Percentiles rank a stretch among this genome's conserved stretches.
phyloP scores from a whole-genome alignment of 2,888 invertebrate species.

The Apodemia duryi region DNA sequence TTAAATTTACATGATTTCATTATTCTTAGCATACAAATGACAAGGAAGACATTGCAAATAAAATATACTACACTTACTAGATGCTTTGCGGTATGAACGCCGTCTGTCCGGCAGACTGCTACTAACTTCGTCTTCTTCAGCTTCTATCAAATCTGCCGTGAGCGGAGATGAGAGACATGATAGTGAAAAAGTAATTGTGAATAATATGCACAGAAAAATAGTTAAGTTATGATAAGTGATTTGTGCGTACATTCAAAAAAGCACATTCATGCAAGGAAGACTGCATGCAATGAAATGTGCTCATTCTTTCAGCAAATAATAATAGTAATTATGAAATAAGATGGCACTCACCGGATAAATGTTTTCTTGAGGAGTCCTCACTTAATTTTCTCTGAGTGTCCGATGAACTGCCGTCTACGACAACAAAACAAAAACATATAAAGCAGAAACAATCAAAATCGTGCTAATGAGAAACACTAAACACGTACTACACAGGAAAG shows the following conservation, averaged over 20 bases:
- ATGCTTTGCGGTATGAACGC: constrained; percentile 74
- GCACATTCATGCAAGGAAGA: constrained; percentile 55
- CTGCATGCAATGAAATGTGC: constrained; percentile 46
- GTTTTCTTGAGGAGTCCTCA: constrained; percentile 76
- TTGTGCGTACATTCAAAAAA: constrained; percentile 40
- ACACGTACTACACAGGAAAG: constrained; percentile 25
- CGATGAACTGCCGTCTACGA: constrained; percentile 74
- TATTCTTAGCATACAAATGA: background rate
- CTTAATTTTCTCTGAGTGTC: constrained; percentile 72
- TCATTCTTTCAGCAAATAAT: constrained; percentile 16
- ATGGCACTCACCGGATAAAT: constrained; percentile 70
- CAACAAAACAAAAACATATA: constrained; percentile 72
- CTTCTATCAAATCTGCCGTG: constrained; percentile 78
- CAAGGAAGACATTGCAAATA: background rate
- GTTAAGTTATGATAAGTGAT: constrained; percentile 40
- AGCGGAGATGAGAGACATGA: constrained; percentile 46
- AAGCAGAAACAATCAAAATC: constrained; percentile 63
- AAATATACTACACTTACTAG: constrained; percentile 68
- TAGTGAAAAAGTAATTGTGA: constrained; percentile 41
- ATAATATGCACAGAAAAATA: constrained; percentile 36
- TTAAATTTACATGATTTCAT: constrained; percentile 1
- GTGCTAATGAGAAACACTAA: constrained; percentile 47
- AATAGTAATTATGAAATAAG: constrained; percentile 18
- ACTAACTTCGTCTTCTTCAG: constrained; percentile 76
- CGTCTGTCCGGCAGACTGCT: constrained; percentile 68